phyloP scores from a whole-genome alignment of 1,140 invertebrate genomes.

The Drosophila rhopaloa region DNA sequence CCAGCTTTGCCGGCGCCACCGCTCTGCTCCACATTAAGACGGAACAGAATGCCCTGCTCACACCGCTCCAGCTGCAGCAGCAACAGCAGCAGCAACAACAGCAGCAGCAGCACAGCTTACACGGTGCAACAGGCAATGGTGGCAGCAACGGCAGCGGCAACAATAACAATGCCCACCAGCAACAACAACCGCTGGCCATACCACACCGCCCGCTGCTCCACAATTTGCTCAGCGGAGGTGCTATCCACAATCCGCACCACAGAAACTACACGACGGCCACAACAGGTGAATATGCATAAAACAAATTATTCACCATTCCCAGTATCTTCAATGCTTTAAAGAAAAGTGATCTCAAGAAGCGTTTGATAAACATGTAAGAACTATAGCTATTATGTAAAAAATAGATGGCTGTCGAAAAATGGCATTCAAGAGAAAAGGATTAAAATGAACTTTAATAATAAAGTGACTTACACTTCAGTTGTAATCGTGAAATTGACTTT shows the following conservation, averaged over 20 bases:
- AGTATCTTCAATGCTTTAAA: background rate
- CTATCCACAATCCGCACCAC: slow-evolving; percentile 84
- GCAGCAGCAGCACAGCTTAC: slow-evolving; percentile 68
- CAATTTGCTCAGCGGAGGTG: slow-evolving; percentile 81
- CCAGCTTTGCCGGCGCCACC: slow-evolving; percentile 60
- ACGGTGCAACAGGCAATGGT: slow-evolving; percentile 45
- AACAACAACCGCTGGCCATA: slow-evolving; percentile 75
- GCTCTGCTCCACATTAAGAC: slow-evolving; percentile 78
- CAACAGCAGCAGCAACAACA: slow-evolving; percentile 48
- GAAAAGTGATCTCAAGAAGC: background rate
- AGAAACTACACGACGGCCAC: slow-evolving; percentile 83
- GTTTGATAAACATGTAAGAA: background rate
- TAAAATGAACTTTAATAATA: too few relatives aligned
- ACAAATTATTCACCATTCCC: background rate
- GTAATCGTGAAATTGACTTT: too few relatives aligned
- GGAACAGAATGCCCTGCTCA: slow-evolving; percentile 73
- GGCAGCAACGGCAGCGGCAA: slow-evolving; percentile 61
- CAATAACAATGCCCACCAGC: slow-evolving; percentile 50
- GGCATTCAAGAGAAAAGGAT: too few relatives aligned
- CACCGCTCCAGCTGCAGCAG: slow-evolving; percentile 72
- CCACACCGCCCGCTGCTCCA: slow-evolving; percentile 83
- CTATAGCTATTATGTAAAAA: too few relatives aligned
- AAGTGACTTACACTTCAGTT: too few relatives aligned
- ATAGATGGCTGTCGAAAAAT: too few relatives aligned
- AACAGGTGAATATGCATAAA: slow-evolving; percentile 74